A percentile compares a stretch with the other conserved stretches of the same genome.
phyloP scores from a whole-genome alignment of 2,888 invertebrate genomes.

The Cyclophora punctaria region DNA sequence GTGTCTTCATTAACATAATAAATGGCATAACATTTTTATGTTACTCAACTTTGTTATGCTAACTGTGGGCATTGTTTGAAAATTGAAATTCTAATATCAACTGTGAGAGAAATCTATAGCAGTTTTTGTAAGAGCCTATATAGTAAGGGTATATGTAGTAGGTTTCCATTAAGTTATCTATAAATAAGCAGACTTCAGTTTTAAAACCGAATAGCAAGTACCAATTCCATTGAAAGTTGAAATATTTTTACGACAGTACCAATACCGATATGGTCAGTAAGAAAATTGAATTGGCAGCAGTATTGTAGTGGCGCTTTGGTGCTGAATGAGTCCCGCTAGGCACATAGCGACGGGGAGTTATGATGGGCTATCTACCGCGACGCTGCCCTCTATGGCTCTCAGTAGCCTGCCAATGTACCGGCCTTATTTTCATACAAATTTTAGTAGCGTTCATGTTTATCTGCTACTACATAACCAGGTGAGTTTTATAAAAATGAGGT shows the following conservation, averaged over 20 bases:
- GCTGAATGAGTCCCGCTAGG: constrained; percentile 63
- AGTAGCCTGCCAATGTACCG: constrained; percentile 10
- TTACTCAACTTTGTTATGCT: background rate
- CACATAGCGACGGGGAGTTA: constrained; percentile 47
- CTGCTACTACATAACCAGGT: too few relatives aligned
- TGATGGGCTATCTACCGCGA: constrained; percentile 31
- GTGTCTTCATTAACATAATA: too few relatives aligned
- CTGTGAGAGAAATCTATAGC: too few relatives aligned
- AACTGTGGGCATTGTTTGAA: too few relatives aligned
- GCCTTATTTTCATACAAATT: constrained; percentile 20
- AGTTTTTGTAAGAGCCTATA: too few relatives aligned
- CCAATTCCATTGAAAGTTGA: constrained; percentile 7
- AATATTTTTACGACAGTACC: constrained; percentile 14
- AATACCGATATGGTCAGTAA: constrained; percentile 59
- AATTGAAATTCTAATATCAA: too few relatives aligned
- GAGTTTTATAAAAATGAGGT: too few relatives aligned
- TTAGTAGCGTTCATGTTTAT: background rate
- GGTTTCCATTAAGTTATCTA: too few relatives aligned
- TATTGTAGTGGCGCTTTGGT: constrained; percentile 58
- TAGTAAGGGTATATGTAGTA: too few relatives aligned
- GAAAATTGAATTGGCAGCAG: constrained; percentile 64
- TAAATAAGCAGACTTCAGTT: too few relatives aligned
- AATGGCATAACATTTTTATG: background rate
- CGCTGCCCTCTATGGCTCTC: constrained; percentile 19
- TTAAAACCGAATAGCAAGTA: background rate